These are phyloP conservation scores for Drosophila sproati DNA, from an alignment of 1,140 invertebrate genomes.

Conservation along the genomic window DNA sequence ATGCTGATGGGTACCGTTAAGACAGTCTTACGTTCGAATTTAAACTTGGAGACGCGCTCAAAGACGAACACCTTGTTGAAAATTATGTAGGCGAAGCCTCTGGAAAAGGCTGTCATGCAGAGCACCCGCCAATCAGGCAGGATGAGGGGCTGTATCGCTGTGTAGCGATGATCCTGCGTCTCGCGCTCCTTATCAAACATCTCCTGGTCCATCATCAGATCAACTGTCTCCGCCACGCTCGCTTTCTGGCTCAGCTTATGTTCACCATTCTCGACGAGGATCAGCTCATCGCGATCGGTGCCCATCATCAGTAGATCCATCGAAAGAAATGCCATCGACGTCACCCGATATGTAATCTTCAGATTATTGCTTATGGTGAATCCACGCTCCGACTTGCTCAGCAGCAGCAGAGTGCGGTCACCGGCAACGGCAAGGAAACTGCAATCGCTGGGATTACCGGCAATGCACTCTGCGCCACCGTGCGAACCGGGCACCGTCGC, in stretches of 20 bases:
- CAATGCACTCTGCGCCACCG: constrained; percentile 72
- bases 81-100: constrained; percentile 87
- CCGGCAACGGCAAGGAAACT: constrained; percentile 90
- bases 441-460: constrained; percentile 89
- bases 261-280: constrained; percentile 91
- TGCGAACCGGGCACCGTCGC: constrained; percentile 86
- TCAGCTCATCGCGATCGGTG: constrained; percentile 88
- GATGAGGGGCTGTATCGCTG: constrained; percentile 45
- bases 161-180: constrained; percentile 52
- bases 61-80: constrained; percentile 87
- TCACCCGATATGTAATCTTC: constrained; percentile 89
- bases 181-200: constrained; percentile 69
- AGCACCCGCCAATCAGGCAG: constrained; percentile 83
- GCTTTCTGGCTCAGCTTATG: constrained; percentile 87
- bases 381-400: constrained; percentile 89
- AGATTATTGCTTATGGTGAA: constrained; percentile 90
- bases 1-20: constrained; percentile 85
- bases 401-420: constrained; percentile 88
- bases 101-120: constrained; percentile 85
- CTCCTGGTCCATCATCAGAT: constrained; percentile 84
- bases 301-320: constrained; percentile 90
- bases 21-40: constrained; percentile 86
- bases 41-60: constrained; percentile 86
- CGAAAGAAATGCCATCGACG: constrained; percentile 88
- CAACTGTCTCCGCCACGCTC: constrained; percentile 84